Evolutionary conservation across 2,113 vertebrate species (phyloP).

Genomic region (Pristiophorus japonicus): DNA sequence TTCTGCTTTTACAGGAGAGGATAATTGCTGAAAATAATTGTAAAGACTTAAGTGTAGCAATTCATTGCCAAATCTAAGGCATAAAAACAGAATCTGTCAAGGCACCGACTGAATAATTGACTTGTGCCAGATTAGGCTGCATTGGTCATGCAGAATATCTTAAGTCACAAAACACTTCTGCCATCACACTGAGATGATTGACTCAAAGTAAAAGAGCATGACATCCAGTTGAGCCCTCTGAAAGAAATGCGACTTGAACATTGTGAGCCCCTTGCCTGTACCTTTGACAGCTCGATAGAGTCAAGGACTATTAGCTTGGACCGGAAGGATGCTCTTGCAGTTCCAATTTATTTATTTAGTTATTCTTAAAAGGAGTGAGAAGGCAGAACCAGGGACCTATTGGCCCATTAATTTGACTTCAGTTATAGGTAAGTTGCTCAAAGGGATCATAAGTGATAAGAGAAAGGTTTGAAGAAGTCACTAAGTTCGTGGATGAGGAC

Average conservation of each 20-base stretch:
- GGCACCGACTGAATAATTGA: background rate
- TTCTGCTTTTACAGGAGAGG: background rate
- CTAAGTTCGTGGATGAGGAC: background rate
- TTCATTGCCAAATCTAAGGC: no score
- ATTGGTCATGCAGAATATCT: background rate
- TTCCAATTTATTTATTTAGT: no score
- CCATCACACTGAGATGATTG: background rate
- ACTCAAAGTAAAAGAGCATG: background rate
- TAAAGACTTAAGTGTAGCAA: background rate
- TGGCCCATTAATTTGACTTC: background rate
- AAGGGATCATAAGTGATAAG: background rate
- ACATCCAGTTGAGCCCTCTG: background rate
- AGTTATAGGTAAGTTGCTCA: background rate
- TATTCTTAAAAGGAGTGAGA: background rate
- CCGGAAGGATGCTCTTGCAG: background rate
- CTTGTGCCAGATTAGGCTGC: background rate
- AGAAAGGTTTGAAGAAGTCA: background rate
- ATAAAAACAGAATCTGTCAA: no score
- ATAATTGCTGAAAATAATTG: background rate
- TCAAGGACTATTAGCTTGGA: background rate
- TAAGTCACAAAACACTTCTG: background rate
- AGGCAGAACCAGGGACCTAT: background rate
- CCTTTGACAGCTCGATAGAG: background rate
- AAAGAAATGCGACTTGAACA: background rate
- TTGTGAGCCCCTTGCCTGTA: background rate